A percentile compares a stretch with the other conserved stretches of the same genome.
Conservation (phyloP, 1,140 invertebrate species). For the Drosophila burlai region DNA sequence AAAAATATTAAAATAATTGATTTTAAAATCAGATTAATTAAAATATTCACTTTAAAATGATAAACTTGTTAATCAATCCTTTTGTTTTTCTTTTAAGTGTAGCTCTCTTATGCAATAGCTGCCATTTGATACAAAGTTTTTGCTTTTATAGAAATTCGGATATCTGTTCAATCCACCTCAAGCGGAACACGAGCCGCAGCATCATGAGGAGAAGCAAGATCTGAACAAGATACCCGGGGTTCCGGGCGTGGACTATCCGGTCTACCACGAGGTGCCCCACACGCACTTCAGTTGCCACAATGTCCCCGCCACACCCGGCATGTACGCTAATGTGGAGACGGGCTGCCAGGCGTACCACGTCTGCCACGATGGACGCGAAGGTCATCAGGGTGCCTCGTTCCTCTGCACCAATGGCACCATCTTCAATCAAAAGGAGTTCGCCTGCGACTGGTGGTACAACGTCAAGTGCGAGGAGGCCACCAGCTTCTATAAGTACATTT, state of each 20-base stretch:
- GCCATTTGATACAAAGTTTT: slow-evolving; percentile 49
- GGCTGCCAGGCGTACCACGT: slow-evolving; percentile 95
- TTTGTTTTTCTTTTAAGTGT: not conserved
- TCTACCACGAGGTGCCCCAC: slow-evolving; percentile 90
- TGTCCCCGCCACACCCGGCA: slow-evolving; percentile 91
- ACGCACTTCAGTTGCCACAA: slow-evolving; percentile 92
- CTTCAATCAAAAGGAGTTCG: slow-evolving; percentile 94
- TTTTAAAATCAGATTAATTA: too few relatives aligned
- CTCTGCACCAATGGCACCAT: slow-evolving; percentile 95
- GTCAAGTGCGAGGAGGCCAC: slow-evolving; percentile 91
- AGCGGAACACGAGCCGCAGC: slow-evolving; percentile 52
- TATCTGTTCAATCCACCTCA: slow-evolving; percentile 76
- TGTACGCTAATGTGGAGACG: slow-evolving; percentile 95
- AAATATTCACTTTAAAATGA: not conserved
- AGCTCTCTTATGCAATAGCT: slow-evolving; percentile 51
- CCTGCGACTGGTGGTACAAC: slow-evolving; percentile 97
- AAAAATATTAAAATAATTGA: not conserved
- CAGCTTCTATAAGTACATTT: slow-evolving; percentile 74
- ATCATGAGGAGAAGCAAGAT: slow-evolving; percentile 89
- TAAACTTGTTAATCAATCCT: not conserved
- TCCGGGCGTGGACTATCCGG: slow-evolving; percentile 91
- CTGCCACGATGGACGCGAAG: slow-evolving; percentile 93
- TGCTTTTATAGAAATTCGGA: slow-evolving; percentile 67
- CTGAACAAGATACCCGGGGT: slow-evolving; percentile 91
- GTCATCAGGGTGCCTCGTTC: slow-evolving; percentile 92